phyloP scores from a whole-genome alignment of 2,888 invertebrate species.

The Acrobasis consociella region DNA sequence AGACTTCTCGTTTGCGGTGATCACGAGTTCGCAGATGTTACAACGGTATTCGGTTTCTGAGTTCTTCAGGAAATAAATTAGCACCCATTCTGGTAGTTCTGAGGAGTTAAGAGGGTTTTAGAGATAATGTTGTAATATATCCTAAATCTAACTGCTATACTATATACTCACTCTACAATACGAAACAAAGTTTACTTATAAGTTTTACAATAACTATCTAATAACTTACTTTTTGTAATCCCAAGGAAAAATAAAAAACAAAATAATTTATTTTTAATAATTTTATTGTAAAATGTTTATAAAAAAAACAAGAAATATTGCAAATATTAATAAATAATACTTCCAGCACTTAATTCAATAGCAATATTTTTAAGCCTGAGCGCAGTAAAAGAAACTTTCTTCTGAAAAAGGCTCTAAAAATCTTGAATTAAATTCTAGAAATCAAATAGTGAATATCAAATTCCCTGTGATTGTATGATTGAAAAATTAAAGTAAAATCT shows the following conservation, averaged over 20 bases:
- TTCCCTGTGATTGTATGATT: too few relatives aligned
- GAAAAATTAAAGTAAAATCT: neutral
- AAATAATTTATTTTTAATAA: neutral
- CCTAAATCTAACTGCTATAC: neutral
- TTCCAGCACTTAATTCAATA: too few relatives aligned
- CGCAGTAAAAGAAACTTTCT: too few relatives aligned
- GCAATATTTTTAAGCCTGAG: too few relatives aligned
- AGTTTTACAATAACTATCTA: too few relatives aligned
- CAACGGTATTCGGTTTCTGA: slow-evolving; percentile 50
- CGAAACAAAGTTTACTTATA: too few relatives aligned
- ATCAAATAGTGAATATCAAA: too few relatives aligned
- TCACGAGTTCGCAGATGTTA: slow-evolving; percentile 58
- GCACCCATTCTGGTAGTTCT: slow-evolving; percentile 64
- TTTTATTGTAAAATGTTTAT: neutral
- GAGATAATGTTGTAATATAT: neutral
- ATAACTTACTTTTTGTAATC: too few relatives aligned
- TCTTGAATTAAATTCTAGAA: too few relatives aligned
- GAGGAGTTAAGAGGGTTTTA: slow-evolving; percentile 7
- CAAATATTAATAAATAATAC: too few relatives aligned
- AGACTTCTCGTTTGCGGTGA: slow-evolving; percentile 51
- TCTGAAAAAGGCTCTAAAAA: too few relatives aligned
- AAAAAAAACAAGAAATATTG: neutral
- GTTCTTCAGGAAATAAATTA: slow-evolving; percentile 59
- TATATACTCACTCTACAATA: too few relatives aligned
- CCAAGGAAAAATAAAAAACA: neutral